Conservation (phyloP, 1,140 invertebrate species). For the Tetranychus cinnabarinus region DNA sequence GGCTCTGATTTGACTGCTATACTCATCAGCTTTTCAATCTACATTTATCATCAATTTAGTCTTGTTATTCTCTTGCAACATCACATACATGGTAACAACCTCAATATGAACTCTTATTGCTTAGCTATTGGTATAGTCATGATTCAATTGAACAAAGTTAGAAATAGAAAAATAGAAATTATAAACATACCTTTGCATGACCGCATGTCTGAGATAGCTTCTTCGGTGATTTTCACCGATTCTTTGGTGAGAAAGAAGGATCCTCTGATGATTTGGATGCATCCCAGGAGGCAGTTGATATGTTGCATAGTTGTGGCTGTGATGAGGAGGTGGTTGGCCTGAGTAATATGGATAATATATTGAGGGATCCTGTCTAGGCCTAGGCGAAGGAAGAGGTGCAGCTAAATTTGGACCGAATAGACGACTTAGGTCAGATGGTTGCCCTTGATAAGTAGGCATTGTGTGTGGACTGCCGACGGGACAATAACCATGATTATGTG, state of each 20-base stretch:
- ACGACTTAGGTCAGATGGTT: not conserved
- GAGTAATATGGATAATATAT: not conserved
- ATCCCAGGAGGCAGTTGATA: slow-evolving; percentile 27
- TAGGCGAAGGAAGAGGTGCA: not conserved
- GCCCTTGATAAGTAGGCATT: not conserved
- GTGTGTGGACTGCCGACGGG: not conserved
- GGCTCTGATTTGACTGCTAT: too few relatives aligned
- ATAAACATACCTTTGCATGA: not conserved
- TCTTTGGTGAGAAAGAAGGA: slow-evolving; percentile 45
- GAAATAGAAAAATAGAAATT: not conserved
- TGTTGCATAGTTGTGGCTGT: not conserved
- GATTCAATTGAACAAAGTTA: too few relatives aligned
- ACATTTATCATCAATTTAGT: too few relatives aligned
- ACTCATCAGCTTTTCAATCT: too few relatives aligned
- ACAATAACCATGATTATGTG: slow-evolving; percentile 2
- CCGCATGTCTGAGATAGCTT: not conserved
- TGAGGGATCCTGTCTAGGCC: not conserved
- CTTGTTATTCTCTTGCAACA: too few relatives aligned
- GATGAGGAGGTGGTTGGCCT: not conserved
- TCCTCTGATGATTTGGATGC: slow-evolving; percentile 41
- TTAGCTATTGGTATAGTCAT: too few relatives aligned
- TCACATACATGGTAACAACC: too few relatives aligned
- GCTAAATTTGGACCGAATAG: not conserved
- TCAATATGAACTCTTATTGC: too few relatives aligned
- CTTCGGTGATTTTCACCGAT: slow-evolving; percentile 36